These are phyloP conservation scores for Odontocolon sp. DNA, from an alignment of 2,888 invertebrate species.

Conservation along the genomic window DNA sequence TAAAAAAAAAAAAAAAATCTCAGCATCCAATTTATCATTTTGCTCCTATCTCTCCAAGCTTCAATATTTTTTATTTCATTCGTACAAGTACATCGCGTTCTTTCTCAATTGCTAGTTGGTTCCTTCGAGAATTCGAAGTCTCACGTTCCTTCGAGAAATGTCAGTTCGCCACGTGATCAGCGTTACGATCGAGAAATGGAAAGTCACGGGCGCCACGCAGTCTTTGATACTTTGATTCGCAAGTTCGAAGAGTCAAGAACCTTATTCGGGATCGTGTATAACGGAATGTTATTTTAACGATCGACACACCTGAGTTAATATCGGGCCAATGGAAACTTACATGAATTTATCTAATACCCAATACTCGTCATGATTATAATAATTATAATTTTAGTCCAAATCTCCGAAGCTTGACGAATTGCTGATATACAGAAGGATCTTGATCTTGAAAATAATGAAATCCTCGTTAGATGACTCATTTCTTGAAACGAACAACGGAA, in stretches of 20 bases:
- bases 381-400: neutral
- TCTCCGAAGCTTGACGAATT: slow-evolving; percentile 2
- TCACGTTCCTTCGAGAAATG: neutral
- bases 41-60: too few relatives aligned
- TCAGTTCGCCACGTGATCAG: slow-evolving; percentile 16
- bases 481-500: neutral
- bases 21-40: too few relatives aligned
- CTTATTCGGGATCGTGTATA: slow-evolving; percentile 5
- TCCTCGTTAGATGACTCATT: slow-evolving; percentile 32
- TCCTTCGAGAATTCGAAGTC: neutral
- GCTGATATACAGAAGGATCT: slow-evolving; percentile 8
- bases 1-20: too few relatives aligned
- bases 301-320: neutral
- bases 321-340: neutral
- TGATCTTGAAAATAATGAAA: slow-evolving; percentile 17
- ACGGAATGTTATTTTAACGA: too few relatives aligned
- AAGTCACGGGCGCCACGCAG: slow-evolving; percentile 41
- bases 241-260: slow-evolving; percentile 36
- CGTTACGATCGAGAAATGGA: slow-evolving; percentile 39
- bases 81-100: neutral
- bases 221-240: neutral
- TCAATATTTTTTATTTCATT: neutral
- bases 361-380: too few relatives aligned
- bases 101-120: neutral
- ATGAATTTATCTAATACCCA: too few relatives aligned